Percentiles rank a stretch among this genome's conserved stretches.
phyloP scores from a whole-genome alignment of 2,888 invertebrate genomes.

The Prionchulus punctatus region DNA sequence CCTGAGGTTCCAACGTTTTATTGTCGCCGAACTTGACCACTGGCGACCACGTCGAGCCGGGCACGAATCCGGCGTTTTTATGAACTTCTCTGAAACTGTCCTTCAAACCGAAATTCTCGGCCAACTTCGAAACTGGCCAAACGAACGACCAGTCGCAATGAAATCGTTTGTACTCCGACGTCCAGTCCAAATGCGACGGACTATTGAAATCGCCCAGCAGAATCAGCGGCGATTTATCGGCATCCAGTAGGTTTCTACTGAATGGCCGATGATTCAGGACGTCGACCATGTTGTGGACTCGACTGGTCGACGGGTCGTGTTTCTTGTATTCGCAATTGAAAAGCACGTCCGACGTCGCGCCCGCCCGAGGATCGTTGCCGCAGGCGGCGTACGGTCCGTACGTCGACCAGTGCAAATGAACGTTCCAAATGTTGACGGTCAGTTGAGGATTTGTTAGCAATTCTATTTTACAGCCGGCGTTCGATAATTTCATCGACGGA shows the following conservation, averaged over 20 bases:
- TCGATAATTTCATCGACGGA: no score
- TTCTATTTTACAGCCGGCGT: no score
- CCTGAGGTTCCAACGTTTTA: slow-evolving; percentile 6
- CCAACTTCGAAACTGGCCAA: slow-evolving; percentile 7
- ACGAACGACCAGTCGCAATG: slow-evolving; percentile 9
- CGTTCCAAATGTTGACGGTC: neutral
- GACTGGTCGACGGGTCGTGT: neutral
- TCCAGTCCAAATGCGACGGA: slow-evolving; percentile 12
- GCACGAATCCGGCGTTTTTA: neutral
- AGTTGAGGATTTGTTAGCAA: no score
- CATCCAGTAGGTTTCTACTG: neutral
- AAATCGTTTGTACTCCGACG: neutral
- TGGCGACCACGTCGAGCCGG: slow-evolving; percentile 9
- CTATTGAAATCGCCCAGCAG: slow-evolving; percentile 10
- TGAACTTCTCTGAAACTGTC: slow-evolving; percentile 6
- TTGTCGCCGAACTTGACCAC: neutral
- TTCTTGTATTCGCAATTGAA: no score
- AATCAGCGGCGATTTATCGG: slow-evolving; percentile 1
- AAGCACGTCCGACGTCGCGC: no score
- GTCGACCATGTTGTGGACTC: neutral
- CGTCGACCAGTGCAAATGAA: neutral
- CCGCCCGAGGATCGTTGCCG: no score
- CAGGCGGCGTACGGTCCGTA: slow-evolving; percentile 4
- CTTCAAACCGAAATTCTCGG: neutral
- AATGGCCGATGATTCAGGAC: neutral